phyloP scores from a whole-genome alignment of 2,797 vertebrate species.

The Acipenser ruthenus region DNA sequence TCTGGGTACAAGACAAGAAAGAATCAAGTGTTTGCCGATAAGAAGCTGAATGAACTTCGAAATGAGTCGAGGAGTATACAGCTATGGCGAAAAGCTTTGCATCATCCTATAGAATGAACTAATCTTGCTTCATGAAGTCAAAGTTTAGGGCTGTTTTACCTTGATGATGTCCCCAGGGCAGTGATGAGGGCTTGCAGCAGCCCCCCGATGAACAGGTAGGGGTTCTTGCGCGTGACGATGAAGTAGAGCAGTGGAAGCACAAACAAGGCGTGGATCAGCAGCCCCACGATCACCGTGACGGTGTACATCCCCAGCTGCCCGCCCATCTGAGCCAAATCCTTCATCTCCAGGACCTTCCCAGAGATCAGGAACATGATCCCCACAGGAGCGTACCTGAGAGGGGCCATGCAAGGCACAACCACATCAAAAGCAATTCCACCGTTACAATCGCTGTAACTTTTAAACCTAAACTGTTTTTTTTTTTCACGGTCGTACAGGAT shows the following conservation, averaged over 20 bases:
- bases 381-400: slow-evolving; percentile 81
- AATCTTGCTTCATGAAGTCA: too few relatives aligned
- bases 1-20: too few relatives aligned
- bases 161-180: slow-evolving; percentile 90
- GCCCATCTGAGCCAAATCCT: slow-evolving; percentile 79
- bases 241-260: slow-evolving; percentile 86
- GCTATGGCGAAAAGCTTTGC: too few relatives aligned
- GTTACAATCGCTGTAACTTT: too few relatives aligned
- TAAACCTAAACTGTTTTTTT: too few relatives aligned
- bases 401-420: too few relatives aligned
- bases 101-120: too few relatives aligned
- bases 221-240: slow-evolving; percentile 80
- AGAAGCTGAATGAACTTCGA: too few relatives aligned
- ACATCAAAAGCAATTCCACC: too few relatives aligned
- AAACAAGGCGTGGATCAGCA: slow-evolving; percentile 81
- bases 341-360: slow-evolving; percentile 93
- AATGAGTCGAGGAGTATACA: too few relatives aligned
- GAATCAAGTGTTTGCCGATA: too few relatives aligned
- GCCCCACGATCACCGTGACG: slow-evolving; percentile 78
- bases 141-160: slow-evolving; percentile 48
- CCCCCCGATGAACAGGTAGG: slow-evolving; percentile 79
- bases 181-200: slow-evolving; percentile 93
- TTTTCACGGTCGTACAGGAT: too few relatives aligned
- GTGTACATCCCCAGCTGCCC: slow-evolving; percentile 94
- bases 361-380: slow-evolving; percentile 91